Evolutionary conservation across 2,888 invertebrate genomes (phyloP).

Genomic region (Hyposoter didymator): DNA sequence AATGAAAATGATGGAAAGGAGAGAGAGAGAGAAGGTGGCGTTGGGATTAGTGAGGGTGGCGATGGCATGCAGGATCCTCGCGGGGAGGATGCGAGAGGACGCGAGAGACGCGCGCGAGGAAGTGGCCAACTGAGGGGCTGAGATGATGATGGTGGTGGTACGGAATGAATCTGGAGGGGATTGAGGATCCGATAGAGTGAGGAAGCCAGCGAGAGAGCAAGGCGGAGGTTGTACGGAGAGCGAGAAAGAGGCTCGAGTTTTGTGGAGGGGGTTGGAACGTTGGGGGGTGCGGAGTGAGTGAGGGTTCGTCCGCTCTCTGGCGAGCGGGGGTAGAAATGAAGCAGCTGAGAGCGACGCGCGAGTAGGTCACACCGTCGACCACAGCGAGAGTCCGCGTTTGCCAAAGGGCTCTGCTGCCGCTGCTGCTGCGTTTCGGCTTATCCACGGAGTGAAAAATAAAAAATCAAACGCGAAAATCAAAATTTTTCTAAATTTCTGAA

Average conservation of each 20-base stretch:
- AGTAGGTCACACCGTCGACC: conserved; percentile 82
- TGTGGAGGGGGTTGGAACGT: conserved; percentile 63
- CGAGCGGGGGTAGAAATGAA: conserved; percentile 76
- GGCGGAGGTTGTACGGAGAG: conserved; percentile 42
- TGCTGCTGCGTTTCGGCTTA: conserved; percentile 58
- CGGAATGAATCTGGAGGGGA: conserved; percentile 50
- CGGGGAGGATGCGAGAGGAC: conserved; percentile 39
- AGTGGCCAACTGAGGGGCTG: conserved; percentile 58
- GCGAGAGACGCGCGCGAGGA: conserved; percentile 63
- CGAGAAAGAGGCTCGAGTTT: conserved; percentile 31
- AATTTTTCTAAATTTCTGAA: not conserved
- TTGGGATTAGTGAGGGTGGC: conserved; percentile 58
- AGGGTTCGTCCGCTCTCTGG: conserved; percentile 47
- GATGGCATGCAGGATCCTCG: conserved; percentile 42
- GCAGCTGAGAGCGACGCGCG: conserved; percentile 82
- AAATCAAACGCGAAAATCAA: conserved; percentile 1
- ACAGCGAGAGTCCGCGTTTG: conserved; percentile 80
- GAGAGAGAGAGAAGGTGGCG: conserved; percentile 24
- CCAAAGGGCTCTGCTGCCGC: conserved; percentile 75
- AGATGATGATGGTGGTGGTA: conserved; percentile 35
- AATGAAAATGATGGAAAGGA: not conserved
- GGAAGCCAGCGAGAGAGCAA: conserved; percentile 53
- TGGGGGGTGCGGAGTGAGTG: conserved; percentile 53
- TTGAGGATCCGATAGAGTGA: conserved; percentile 56
- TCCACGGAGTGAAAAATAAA: conserved; percentile 28